Conservation (phyloP, 2,797 vertebrate species). For the Phrynocephalus guinanensis region DNA sequence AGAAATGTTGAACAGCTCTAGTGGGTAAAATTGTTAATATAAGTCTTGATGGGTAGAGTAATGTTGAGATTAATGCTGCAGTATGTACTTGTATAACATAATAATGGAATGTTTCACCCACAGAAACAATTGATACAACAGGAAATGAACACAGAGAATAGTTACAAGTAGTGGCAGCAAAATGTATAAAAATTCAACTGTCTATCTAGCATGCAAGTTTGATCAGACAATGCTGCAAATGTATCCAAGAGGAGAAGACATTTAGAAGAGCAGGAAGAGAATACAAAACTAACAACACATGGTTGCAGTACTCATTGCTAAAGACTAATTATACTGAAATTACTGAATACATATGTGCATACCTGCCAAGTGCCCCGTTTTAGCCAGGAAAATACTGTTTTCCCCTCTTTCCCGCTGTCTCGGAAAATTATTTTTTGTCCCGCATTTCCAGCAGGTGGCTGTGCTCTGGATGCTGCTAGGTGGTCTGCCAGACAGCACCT, state of each 20-base stretch:
- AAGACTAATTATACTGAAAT: background rate
- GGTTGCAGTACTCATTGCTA: background rate
- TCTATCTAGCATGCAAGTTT: background rate
- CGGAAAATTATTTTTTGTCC: too few relatives aligned
- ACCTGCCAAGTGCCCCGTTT: too few relatives aligned
- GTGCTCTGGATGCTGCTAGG: too few relatives aligned
- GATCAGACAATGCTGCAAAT: slow-evolving; percentile 2
- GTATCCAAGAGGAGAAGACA: slow-evolving; percentile 13
- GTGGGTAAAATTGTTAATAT: slow-evolving; percentile 30
- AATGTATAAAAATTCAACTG: slow-evolving; percentile 5
- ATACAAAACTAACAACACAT: slow-evolving; percentile 1
- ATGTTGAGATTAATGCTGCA: slow-evolving; percentile 35
- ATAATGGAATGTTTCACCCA: background rate
- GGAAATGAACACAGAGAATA: background rate
- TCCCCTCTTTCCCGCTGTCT: too few relatives aligned
- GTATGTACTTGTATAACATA: slow-evolving; percentile 27
- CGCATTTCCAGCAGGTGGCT: too few relatives aligned
- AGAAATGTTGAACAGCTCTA: slow-evolving; percentile 19
- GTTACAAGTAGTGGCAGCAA: slow-evolving; percentile 25
- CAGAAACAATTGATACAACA: slow-evolving; percentile 12
- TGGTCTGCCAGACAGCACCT: too few relatives aligned
- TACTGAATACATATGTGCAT: background rate
- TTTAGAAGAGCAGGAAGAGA: slow-evolving; percentile 6
- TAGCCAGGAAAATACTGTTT: too few relatives aligned
- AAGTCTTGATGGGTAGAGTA: slow-evolving; percentile 27